Base-by-base conservation (phyloP, 1,140 invertebrate species). In the Lanistes nyassanus region DNA sequence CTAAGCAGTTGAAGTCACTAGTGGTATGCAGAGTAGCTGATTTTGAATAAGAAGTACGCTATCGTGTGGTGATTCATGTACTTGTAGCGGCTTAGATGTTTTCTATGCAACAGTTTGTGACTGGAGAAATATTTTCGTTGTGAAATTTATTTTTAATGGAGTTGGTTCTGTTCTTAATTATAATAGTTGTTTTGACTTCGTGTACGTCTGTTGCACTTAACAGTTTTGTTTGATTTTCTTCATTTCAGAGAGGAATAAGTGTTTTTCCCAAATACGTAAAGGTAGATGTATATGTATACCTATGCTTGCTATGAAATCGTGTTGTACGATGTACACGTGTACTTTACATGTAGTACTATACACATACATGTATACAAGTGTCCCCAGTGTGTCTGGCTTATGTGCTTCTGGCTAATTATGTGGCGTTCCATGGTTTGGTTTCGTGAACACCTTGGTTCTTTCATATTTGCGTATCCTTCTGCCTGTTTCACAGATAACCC, bases 251-350 rank as follows among this genome's bases (percentile, higher is more conserved):
- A 76, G 77, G 76, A 56, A 78, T 77, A 65, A 72, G 62, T 65
- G 62, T 76, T 71, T 76, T 76, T 67, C 79, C 79, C 36, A 80
- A 79, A 81, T 77, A 70, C 75, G 72, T 78, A 67, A 76, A 78
- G 75, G 77, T 78, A 81, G 69, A 70, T 13, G 31, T 51, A 60
- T 72, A 7, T 60, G 70, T 72, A 56, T 72, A 21, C 47, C 19
- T 23, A 47, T 47, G 9, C 42, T 47, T 1, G 42, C 42, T 47
- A 16, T 13, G 42, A 47, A 2, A n/a, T n/a, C 9, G 42, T 47
- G 42, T 47, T 47, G 42, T 47, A 47, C 42, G 2, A 47, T 47
- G 47, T 39, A 68, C 19, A n/a, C 26, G 34, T 70, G 55, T 70
- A 26, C 55, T 13, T 19, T 64, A 21, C 60, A 42, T 29, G 36